phyloP scores from a whole-genome alignment of 2,888 invertebrate species.

The Drosophila mercatorum region DNA sequence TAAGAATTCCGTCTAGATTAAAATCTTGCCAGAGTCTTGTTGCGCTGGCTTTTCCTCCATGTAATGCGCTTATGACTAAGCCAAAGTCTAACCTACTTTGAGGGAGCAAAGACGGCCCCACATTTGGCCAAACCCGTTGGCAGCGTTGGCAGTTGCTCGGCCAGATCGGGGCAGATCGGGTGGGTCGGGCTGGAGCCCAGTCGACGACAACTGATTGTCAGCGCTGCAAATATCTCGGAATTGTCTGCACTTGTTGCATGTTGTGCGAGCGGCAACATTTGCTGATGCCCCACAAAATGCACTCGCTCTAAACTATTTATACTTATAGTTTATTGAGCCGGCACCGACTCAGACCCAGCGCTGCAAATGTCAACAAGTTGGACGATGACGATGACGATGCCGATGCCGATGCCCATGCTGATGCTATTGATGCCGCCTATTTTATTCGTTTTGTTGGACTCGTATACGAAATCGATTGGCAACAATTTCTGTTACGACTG shows the following conservation, averaged over 20 bases:
- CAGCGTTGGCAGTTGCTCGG: constrained; percentile 6
- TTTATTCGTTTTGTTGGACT: constrained; percentile 55
- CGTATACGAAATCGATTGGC: constrained; percentile 72
- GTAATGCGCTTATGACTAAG: constrained; percentile 59
- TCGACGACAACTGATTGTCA: constrained; percentile 63
- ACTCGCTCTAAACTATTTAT: constrained; percentile 70
- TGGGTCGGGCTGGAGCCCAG: constrained; percentile 15
- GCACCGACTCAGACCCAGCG: constrained; percentile 42
- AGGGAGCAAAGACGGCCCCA: constrained; percentile 46
- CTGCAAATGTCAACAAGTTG: constrained; percentile 80
- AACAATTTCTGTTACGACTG: constrained; percentile 68
- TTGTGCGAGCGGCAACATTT: constrained; percentile 29
- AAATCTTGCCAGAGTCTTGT: constrained; percentile 23
- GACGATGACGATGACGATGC: constrained; percentile 40
- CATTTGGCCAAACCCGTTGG: constrained; percentile 53
- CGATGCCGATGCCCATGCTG: constrained; percentile 48
- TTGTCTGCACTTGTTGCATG: constrained; percentile 73
- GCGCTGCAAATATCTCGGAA: constrained; percentile 47
- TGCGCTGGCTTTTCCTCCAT: constrained; percentile 21
- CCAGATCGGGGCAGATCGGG: constrained; percentile 5
- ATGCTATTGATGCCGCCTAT: constrained; percentile 67
- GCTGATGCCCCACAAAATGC: constrained; percentile 66
- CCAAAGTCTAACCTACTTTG: constrained; percentile 59
- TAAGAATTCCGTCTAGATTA: constrained; percentile 51
- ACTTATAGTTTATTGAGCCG: constrained; percentile 73